These are phyloP conservation scores for Hoplostethus atlanticus DNA, from an alignment of 2,797 vertebrate species.

Conservation along the genomic window DNA sequence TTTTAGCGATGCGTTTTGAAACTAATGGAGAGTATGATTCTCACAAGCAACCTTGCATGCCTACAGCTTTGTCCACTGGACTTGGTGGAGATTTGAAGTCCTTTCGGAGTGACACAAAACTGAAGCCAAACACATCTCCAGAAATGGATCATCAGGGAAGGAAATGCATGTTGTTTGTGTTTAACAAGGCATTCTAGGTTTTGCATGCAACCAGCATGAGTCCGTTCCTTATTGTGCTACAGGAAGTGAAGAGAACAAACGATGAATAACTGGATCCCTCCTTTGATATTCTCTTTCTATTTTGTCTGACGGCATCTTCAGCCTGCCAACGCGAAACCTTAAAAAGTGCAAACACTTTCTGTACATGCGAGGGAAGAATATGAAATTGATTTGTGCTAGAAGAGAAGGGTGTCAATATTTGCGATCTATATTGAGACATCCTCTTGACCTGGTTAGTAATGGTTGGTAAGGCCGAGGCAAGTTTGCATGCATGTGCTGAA, in stretches of 20 bases:
- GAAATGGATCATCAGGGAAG: constrained; percentile 2
- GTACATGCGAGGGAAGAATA: constrained; percentile 41
- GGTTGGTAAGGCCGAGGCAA: constrained; percentile 3
- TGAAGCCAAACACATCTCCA: neutral
- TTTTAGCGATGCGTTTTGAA: neutral
- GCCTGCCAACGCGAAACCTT: constrained; percentile 49
- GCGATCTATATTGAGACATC: constrained; percentile 60
- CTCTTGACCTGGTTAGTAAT: constrained; percentile 47
- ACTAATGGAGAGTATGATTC: neutral
- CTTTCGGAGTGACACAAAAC: neutral
- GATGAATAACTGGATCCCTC: constrained; percentile 41
- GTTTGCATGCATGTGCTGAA: neutral
- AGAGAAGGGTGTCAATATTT: constrained; percentile 63
- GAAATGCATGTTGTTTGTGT: constrained; percentile 8
- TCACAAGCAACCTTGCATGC: neutral
- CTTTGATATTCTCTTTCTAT: constrained; percentile 53
- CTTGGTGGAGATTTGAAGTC: neutral
- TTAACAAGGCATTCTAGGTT: constrained; percentile 8
- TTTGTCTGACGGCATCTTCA: constrained; percentile 26
- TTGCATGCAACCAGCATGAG: constrained; percentile 23
- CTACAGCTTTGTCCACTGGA: neutral
- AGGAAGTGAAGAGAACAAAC: constrained; percentile 43
- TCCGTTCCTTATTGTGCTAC: constrained; percentile 10
- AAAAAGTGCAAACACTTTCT: constrained; percentile 37
- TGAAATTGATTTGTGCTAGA: constrained; percentile 35